Percentiles rank a stretch among this genome's conserved stretches.
Evolutionary conservation across 1,140 invertebrate genomes (phyloP).

Genomic region (Hyles euphorbiae): DNA sequence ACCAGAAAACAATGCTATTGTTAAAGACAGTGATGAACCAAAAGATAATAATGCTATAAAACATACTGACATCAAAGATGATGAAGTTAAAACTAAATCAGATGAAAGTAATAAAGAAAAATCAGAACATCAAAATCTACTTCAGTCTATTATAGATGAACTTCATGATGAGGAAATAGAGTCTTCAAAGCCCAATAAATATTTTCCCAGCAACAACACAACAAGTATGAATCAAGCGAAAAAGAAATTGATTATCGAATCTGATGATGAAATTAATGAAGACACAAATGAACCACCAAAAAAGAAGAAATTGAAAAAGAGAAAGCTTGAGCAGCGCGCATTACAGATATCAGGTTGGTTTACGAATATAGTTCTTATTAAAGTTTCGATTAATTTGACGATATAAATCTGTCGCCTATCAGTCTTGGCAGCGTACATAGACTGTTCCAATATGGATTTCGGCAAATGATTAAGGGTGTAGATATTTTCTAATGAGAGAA

Average conservation of each 20-base stretch:
- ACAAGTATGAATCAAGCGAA: constrained; percentile 32
- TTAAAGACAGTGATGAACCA: neutral
- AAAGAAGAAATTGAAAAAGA: constrained; percentile 54
- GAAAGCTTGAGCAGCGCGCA: constrained; percentile 50
- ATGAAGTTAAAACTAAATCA: neutral
- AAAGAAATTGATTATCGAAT: constrained; percentile 61
- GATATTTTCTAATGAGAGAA: too few species aligned
- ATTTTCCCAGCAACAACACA: constrained; percentile 34
- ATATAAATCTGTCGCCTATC: too few species aligned
- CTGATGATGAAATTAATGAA: constrained; percentile 74
- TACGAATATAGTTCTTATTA: neutral
- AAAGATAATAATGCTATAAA: neutral
- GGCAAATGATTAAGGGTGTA: too few species aligned
- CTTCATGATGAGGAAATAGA: constrained; percentile 50
- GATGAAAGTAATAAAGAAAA: neutral
- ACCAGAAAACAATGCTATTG: neutral
- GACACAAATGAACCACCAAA: constrained; percentile 25
- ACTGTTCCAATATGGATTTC: too few species aligned
- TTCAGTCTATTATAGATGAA: constrained; percentile 60
- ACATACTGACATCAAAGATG: neutral
- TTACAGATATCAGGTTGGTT: constrained; percentile 58
- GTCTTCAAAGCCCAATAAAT: constrained; percentile 46
- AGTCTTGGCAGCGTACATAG: too few species aligned
- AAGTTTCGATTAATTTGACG: too few species aligned
- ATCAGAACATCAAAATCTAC: constrained; percentile 21